Base-by-base conservation (phyloP, 2,113 vertebrate species). In the Onychostruthus taczanowskii region DNA sequence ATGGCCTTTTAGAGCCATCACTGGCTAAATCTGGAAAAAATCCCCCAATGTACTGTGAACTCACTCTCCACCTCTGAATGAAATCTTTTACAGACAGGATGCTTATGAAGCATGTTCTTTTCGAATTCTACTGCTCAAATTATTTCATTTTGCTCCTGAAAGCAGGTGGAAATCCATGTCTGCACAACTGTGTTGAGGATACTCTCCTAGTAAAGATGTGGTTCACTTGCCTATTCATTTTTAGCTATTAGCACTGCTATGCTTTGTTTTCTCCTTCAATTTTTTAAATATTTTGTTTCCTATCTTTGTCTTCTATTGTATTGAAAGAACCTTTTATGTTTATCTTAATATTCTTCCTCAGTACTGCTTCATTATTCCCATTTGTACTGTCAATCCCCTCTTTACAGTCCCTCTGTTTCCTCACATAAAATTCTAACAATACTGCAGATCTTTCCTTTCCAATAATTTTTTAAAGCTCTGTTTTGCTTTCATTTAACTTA, bases 401-500 rank as follows among this genome's bases (percentile, higher is more conserved):
- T 83, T 96, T 95, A 96, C 33, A 80, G 84, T 77, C 53, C 70
- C 68, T 93, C 74, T 92, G 84, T 80, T 95, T 95, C 86, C 64
- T 89, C 63, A 47, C 44, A 87, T 92, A 92, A 96, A 92, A 87
- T 56, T 94, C 59, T 53, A 82, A 70, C 72, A 80, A 76, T 47
- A 59, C 35, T 62, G 46, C 44, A 83, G 80, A 77, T 77, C 58
- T 94, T 75, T 90, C 69, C 24, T 70, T 93, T 79, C 56, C 73
- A 90, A 35, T 82, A 41, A 47, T 88, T 94, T 96, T 87, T 85
- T 82, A 74, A 87, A 78, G 31, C 58, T 86, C 59, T 95, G 64
- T 46, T 91, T 95, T 95, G 53, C 37, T 84, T 95, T 80, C 80
- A 77, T 93, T 97, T 94, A 89, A 75, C 66, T 93, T 89, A 82